These are phyloP conservation scores for Epizoanthus scotinus DNA, from an alignment of 92 coral and sea anemone species.

Conservation along the genomic window DNA sequence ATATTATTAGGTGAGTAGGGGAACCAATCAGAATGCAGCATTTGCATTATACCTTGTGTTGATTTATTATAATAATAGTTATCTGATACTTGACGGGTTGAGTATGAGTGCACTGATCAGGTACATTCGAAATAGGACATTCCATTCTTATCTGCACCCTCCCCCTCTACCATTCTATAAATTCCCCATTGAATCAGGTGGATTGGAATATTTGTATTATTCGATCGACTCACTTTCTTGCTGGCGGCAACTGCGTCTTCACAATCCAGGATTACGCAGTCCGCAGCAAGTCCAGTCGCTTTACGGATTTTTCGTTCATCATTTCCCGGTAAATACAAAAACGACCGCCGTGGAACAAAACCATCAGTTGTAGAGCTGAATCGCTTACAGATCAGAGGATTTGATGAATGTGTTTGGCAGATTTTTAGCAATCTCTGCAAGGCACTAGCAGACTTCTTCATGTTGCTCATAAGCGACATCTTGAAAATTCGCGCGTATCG, in stretches of 20 bases:
- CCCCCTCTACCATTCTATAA: too few species aligned
- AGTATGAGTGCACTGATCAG: too few species aligned
- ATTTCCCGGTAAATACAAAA: slow-evolving; percentile 96
- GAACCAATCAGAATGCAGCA: too few species aligned
- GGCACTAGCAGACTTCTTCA: not conserved
- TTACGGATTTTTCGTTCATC: slow-evolving; percentile 87
- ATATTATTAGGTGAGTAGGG: too few species aligned
- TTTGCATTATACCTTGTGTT: too few species aligned
- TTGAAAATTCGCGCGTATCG: slow-evolving; percentile 34
- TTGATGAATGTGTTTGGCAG: not conserved
- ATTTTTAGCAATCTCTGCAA: not conserved
- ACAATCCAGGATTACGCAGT: slow-evolving; percentile 91
- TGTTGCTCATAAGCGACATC: not conserved
- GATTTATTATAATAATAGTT: too few species aligned
- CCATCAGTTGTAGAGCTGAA: slow-evolving; percentile 28
- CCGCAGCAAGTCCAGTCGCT: slow-evolving; percentile 80
- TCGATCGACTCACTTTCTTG: slow-evolving; percentile 68
- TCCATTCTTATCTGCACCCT: too few species aligned
- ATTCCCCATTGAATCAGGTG: too few species aligned
- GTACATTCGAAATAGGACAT: too few species aligned
- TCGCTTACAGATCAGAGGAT: slow-evolving; percentile 12
- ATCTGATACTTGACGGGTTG: too few species aligned
- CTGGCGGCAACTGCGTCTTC: slow-evolving; percentile 93
- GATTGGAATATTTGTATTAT: too few species aligned
- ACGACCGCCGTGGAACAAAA: slow-evolving; percentile 83